These are phyloP conservation scores for Theonella swinhoei DNA, from an alignment of 37 sponge, comb jelly and placozoan genomes.

Conservation along the genomic window DNA sequence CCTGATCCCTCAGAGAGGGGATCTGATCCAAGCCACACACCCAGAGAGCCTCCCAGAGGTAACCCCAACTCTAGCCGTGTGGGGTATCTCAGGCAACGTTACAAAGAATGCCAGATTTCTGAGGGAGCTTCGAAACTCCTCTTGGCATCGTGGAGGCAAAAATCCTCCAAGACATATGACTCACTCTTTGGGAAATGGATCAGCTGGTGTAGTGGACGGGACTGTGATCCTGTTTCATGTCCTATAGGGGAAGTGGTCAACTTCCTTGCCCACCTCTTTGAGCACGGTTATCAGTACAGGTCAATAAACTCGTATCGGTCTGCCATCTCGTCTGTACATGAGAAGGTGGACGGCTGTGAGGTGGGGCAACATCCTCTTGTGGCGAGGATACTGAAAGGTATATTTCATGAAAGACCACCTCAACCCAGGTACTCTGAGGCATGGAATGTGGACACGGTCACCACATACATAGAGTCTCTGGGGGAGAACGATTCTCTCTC, in stretches of 20 bases:
- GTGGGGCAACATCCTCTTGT: no score
- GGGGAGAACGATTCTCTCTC: constrained; percentile 31
- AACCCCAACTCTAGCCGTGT: constrained; percentile 32
- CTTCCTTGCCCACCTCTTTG: constrained; percentile 48
- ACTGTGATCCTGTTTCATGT: constrained; percentile 44
- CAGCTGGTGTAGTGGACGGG: constrained; percentile 43
- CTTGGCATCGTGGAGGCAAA: constrained; percentile 45
- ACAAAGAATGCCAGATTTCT: constrained; percentile 10
- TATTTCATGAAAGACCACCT: constrained; percentile 28
- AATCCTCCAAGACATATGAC: constrained; percentile 25
- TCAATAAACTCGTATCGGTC: constrained; percentile 44
- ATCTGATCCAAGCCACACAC: constrained; percentile 33
- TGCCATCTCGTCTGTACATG: no score
- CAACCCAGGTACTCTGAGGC: constrained; percentile 6
- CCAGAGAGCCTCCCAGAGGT: constrained; percentile 7
- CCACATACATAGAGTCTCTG: constrained; percentile 1
- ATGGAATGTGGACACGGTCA: constrained; percentile 50
- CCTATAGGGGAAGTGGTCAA: constrained; percentile 44
- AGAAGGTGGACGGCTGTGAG: no score
- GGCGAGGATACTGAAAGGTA: constrained; percentile 23
- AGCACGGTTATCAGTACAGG: constrained; percentile 48
- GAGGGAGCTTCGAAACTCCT: constrained; percentile 35
- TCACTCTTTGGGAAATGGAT: constrained; percentile 38
- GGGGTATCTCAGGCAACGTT: constrained; percentile 60
- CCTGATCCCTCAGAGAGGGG: neutral